Conservation (phyloP, 2,797 vertebrate species). For the Prionace glauca region DNA sequence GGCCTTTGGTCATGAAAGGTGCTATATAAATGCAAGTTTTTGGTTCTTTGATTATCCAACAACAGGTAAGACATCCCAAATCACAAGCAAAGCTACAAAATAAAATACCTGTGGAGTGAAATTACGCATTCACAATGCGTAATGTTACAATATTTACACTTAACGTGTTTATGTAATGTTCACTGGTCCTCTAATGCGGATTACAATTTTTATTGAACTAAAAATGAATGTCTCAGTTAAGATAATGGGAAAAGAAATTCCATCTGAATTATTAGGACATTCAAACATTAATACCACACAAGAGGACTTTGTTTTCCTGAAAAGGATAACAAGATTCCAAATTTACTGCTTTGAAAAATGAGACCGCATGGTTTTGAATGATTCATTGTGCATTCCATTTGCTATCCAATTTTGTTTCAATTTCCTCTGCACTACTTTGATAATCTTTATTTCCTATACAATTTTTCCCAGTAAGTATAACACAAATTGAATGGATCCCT, state of each 20-base stretch:
- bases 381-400: not conserved
- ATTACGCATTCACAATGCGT: not conserved
- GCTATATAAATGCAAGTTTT: not conserved
- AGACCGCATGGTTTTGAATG: conserved; percentile 34
- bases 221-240: not conserved
- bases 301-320: not conserved
- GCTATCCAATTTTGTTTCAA: conserved; percentile 13
- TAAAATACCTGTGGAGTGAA: not conserved
- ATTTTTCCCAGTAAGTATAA: not conserved
- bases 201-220: not conserved
- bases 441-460: not conserved
- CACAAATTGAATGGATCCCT: not conserved
- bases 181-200: not conserved
- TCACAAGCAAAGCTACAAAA: not conserved
- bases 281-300: not conserved
- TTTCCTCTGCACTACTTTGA: not conserved
- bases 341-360: conserved; percentile 38
- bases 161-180: not conserved
- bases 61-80: not conserved
- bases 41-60: not conserved
- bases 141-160: not conserved
- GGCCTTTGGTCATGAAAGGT: not conserved
- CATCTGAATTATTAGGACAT: not conserved
- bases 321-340: not conserved
- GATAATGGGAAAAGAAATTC: not conserved